phyloP scores from a whole-genome alignment of 1,140 invertebrate genomes.

The Cylas formicarius region DNA sequence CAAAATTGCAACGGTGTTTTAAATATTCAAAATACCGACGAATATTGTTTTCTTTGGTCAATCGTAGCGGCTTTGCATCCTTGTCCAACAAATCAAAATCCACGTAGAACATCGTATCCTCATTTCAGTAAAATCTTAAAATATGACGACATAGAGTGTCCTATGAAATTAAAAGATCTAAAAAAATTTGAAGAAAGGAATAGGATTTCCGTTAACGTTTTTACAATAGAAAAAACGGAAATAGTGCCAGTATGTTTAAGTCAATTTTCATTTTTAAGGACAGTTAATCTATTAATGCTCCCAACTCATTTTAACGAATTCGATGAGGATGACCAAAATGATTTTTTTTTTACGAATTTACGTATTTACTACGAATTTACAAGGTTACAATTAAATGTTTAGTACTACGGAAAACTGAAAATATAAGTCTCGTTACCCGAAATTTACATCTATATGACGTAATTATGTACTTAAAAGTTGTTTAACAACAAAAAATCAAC shows the following conservation, averaged over 20 bases:
- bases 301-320: slow-evolving; percentile 3
- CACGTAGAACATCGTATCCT: slow-evolving; percentile 6
- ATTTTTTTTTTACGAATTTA: neutral
- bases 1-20: slow-evolving; percentile 9
- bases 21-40: slow-evolving; percentile 15
- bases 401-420: too few species aligned
- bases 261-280: neutral
- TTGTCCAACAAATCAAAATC: slow-evolving; percentile 5
- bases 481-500: too few species aligned
- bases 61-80: slow-evolving; percentile 15
- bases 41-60: slow-evolving; percentile 17
- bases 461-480: too few species aligned
- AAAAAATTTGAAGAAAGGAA: slow-evolving; percentile 22
- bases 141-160: slow-evolving; percentile 10
- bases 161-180: slow-evolving; percentile 15
- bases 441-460: too few species aligned
- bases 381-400: too few species aligned
- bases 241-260: too few species aligned
- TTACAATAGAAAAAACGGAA: slow-evolving; percentile 5
- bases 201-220: slow-evolving; percentile 16
- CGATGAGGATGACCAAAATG: neutral
- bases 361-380: too few species aligned
- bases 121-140: slow-evolving; percentile 21
- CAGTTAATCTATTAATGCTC: neutral
- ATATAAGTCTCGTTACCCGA: too few species aligned